These are phyloP conservation scores for Ahaetulla prasina DNA, from an alignment of 2,113 vertebrate genomes.

Conservation along the genomic window DNA sequence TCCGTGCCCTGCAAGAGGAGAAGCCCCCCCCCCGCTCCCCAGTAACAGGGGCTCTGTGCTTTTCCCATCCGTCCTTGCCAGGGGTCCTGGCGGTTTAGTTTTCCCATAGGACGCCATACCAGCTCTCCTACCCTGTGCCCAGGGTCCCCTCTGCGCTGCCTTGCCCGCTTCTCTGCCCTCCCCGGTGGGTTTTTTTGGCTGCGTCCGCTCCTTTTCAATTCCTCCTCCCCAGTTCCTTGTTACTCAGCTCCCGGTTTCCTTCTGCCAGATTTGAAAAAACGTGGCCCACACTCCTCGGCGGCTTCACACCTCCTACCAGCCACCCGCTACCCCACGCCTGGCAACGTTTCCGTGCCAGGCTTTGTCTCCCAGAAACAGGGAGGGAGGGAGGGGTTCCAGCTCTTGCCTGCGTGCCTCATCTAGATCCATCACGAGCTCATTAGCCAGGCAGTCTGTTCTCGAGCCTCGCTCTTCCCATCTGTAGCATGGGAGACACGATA, in stretches of 20 bases:
- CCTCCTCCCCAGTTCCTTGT: background rate
- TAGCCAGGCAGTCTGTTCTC: constrained; percentile 8
- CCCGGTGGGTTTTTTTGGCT: too few relatives aligned
- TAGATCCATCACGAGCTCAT: background rate
- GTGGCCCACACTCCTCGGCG: background rate
- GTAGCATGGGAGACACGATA: background rate
- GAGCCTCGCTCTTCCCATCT: background rate
- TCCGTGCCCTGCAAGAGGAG: too few relatives aligned
- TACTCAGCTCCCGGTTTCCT: background rate
- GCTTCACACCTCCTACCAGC: background rate
- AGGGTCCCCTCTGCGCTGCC: too few relatives aligned
- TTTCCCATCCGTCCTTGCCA: background rate
- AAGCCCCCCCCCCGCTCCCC: too few relatives aligned
- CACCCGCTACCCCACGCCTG: background rate
- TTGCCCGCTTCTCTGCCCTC: background rate
- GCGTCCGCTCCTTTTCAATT: too few relatives aligned
- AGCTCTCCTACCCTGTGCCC: background rate
- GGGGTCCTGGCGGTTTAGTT: background rate
- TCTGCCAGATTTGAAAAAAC: background rate
- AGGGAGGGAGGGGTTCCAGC: background rate
- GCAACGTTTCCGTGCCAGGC: background rate
- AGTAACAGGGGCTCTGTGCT: background rate
- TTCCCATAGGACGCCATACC: background rate
- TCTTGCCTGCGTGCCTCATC: background rate
- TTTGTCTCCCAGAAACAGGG: background rate